Base-by-base conservation (phyloP, 2,113 vertebrate genomes). In the Tor tambroides region DNA sequence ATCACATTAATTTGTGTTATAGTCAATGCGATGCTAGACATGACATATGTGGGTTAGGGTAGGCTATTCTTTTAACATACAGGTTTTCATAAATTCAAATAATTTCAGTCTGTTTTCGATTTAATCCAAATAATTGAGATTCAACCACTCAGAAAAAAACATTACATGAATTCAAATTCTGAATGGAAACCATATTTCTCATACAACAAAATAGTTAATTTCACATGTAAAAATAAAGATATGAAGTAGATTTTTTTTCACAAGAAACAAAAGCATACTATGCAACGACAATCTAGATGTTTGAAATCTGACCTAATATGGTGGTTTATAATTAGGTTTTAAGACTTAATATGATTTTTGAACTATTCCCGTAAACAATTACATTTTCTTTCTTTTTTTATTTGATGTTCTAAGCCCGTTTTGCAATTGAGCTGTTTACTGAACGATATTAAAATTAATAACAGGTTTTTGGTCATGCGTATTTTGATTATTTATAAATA, bases 1-100 rank as follows among this genome's bases (percentile, higher is more conserved):
- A 93, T 97, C 96, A 94, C 95, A 95, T 96, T 97, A 96, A 96
- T 94, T 97, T 93, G 95, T 95, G 93, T 95, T 95, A 96, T 91
- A 93, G 94, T 94, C 94, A 95, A 92, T 92, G 92, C 92, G 92
- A 93, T 94, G 93, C 94, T 90, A 90, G 91, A 91, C 76, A 92
- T 96, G 96, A 95, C 96, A 96, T 96, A 96, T 96, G 96, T 93
- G 93, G 91, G 95, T 96, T 96, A 95, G 92, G 92, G 94, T 89
- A 95, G 92, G 92, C 94, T 89, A 92, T 93, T 93, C 92, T 93
- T 92, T 95, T 94, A 93, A 90, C 90, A 91, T 89, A 89, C 86
- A 89, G 83, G 59, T 91, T 92, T 91, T 23, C 67, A 85, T 90
- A 92, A 93, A 82, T 87, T 90, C 88, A 90, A 54, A 91, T 79